Base-by-base conservation (phyloP, 2,797 vertebrate genomes). In the Acrossocheilus fasciatus region DNA sequence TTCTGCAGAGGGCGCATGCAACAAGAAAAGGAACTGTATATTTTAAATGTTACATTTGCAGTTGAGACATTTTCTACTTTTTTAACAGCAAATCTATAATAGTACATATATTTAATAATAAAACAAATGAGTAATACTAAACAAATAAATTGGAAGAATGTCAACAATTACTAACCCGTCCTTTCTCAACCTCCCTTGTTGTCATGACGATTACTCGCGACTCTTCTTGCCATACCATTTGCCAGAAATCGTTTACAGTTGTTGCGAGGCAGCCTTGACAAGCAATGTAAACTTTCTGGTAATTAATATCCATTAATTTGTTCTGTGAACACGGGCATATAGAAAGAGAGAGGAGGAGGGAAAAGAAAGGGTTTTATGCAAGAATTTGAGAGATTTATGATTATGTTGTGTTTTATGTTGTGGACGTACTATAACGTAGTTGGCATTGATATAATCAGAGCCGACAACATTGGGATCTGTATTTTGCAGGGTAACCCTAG, bases 191-290 rank as follows among this genome's bases (percentile, higher is more conserved):
- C 90, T 98, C 98, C 79, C 96, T 94, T 0, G 98, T 99, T 7
- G 98, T 99, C 98, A 99, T 99, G 90, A 99, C 97, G 0, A 99
- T 97, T 91, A 98, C 94, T 0, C 93, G 92, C 0, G 96, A 96
- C 57, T 96, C 94, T 92, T 98, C 97, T 92, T 99, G 98, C 98
- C 98, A 99, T 2, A 95, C 94, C 98, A 99, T 99, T 88, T 99
- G 96, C 98, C 98, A 99, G 95, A 99, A 98, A 92, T 99, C 97
- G 0, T 95, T 96, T 86, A 98, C 95, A 0, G 98, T 99, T 74
- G 97, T 90, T 0, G 94, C 93, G 59, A 99, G 93, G 91, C 98
- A 99, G 9, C 98, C 98, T 93, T 99, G 98, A 85, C 96, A 97
- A 77, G 98, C 98, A 0, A 99, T 99, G 93, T 98, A 99, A 68